A percentile compares a stretch with the other conserved stretches of the same genome.
These are phyloP conservation scores for Scaptomyza hsui DNA, from an alignment of 1,140 invertebrate species.

Conservation along the genomic window DNA sequence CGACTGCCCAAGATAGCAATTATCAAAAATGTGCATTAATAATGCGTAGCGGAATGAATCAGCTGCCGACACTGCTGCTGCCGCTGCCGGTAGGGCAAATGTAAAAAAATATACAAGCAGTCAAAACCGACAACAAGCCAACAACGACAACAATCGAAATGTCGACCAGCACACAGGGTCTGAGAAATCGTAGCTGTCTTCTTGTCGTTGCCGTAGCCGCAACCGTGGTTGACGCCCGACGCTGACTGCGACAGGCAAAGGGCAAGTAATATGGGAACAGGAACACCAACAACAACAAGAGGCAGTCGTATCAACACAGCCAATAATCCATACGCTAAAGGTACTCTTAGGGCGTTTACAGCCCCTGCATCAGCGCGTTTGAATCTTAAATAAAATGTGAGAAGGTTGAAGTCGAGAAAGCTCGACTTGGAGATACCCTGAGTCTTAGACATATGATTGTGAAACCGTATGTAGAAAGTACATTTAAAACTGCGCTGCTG, in stretches of 20 bases:
- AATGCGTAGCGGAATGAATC: constrained; percentile 80
- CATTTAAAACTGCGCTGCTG: too few species aligned
- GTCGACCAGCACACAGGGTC: constrained; percentile 33
- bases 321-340: constrained; percentile 32
- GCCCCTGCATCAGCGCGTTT: constrained; percentile 53
- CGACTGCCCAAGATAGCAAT: constrained; percentile 74
- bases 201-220: constrained; percentile 8
- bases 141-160: constrained; percentile 30
- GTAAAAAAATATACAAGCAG: constrained; percentile 22
- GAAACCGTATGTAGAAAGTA: too few species aligned
- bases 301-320: constrained; percentile 4
- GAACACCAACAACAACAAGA: constrained; percentile 7
- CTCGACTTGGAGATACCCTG: too few species aligned
- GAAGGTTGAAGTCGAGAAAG: too few species aligned
- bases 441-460: too few species aligned
- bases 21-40: constrained; percentile 83
- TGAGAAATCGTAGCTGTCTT: constrained; percentile 41
- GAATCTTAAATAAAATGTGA: constrained; percentile 59
- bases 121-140: constrained; percentile 24
- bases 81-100: constrained; percentile 5
- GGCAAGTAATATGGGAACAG: constrained; percentile 17
- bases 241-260: constrained; percentile 58
- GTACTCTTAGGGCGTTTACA: constrained; percentile 54
- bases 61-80: constrained; percentile 60
- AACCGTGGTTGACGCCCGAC: constrained; percentile 59